A percentile compares a stretch with the other conserved stretches of the same genome.
phyloP scores from a whole-genome alignment of 2,113 vertebrate genomes.

The Grammomys surdaster region DNA sequence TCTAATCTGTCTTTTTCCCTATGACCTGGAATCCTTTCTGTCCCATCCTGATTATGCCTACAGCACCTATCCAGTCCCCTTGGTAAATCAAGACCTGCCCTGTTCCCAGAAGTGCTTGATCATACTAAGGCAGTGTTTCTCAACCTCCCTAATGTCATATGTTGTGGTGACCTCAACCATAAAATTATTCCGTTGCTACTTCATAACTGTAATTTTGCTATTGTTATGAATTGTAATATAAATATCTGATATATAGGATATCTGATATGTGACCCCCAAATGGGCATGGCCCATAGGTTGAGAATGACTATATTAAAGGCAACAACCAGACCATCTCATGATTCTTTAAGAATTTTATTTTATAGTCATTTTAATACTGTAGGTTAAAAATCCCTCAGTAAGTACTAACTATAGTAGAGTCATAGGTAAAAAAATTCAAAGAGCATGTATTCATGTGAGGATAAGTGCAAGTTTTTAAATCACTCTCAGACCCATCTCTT shows the following conservation, averaged over 20 bases:
- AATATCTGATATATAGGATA: not conserved
- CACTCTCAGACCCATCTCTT: not conserved
- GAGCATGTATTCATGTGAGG: not conserved
- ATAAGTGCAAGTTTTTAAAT: not conserved
- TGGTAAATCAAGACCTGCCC: not conserved
- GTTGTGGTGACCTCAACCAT: not conserved
- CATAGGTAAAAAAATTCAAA: not conserved
- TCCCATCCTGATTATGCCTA: not conserved
- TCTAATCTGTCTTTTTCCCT: not conserved
- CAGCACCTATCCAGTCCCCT: not conserved
- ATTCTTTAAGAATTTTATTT: not conserved
- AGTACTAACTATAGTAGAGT: not conserved
- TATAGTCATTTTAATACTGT: not conserved
- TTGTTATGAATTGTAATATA: not conserved
- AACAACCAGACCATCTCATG: not conserved
- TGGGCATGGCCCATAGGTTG: not conserved
- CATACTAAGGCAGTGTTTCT: not conserved
- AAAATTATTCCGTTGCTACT: not conserved
- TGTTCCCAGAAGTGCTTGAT: not conserved
- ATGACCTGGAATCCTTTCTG: not conserved
- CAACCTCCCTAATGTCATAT: not conserved
- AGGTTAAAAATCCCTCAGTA: not conserved
- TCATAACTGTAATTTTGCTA: not conserved
- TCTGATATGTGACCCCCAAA: not conserved
- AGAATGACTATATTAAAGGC: not conserved